Evolutionary conservation across 2,888 invertebrate species (phyloP).

Genomic region (Heteromurus nitidus): DNA sequence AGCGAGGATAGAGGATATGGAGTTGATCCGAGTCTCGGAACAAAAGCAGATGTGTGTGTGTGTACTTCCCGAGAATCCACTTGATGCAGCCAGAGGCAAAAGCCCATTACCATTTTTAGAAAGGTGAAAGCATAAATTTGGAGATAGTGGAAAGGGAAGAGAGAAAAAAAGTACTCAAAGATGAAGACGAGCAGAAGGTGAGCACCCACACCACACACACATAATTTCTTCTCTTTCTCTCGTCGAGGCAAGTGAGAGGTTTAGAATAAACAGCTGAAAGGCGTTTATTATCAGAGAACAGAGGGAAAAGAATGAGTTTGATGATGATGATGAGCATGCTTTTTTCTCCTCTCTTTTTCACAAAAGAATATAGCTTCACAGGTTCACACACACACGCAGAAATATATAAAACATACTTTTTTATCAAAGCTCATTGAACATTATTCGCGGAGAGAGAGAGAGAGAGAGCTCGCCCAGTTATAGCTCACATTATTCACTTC

Average conservation of each 20-base stretch:
- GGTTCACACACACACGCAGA: neutral
- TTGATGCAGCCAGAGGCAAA: constrained; percentile 24
- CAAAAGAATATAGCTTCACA: neutral
- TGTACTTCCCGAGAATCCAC: neutral
- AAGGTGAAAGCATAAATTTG: constrained; percentile 22
- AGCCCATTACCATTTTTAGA: constrained; percentile 20
- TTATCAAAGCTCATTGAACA: constrained; percentile 45
- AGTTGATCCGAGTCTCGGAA: no score
- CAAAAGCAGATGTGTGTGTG: neutral
- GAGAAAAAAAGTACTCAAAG: constrained; percentile 13
- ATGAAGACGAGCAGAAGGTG: no score
- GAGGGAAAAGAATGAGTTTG: constrained; percentile 29
- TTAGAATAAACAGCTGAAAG: constrained; percentile 45
- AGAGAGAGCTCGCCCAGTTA: no score
- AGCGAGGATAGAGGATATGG: no score
- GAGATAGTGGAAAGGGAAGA: neutral
- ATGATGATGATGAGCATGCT: constrained; percentile 23
- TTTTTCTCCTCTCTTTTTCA: neutral
- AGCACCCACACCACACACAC: no score
- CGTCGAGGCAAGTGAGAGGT: neutral
- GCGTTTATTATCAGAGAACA: constrained; percentile 22
- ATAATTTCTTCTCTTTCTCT: neutral
- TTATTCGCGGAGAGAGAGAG: constrained; percentile 16
- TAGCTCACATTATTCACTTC: constrained; percentile 58
- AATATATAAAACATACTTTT: no score